A percentile compares a stretch with the other conserved stretches of the same genome.
These are phyloP conservation scores for Achatina immaculata DNA, from an alignment of 1,140 invertebrate species.

Conservation along the genomic window DNA sequence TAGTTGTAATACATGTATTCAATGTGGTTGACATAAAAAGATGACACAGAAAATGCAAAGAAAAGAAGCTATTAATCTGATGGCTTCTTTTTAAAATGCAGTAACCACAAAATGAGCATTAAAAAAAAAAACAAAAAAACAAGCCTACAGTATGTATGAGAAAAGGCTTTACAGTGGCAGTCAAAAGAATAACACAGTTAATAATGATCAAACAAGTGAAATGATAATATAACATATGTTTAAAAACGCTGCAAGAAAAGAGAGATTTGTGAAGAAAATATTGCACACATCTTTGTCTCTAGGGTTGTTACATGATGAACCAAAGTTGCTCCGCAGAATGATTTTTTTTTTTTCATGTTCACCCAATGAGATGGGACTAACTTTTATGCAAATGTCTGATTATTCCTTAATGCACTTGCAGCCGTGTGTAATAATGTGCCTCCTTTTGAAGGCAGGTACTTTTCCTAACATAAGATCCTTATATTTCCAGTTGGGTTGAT, in stretches of 20 bases:
- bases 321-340: background rate
- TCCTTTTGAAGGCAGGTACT: too few species aligned
- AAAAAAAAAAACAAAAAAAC: too few species aligned
- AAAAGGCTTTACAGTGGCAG: conserved; percentile 8
- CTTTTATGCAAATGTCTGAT: too few species aligned
- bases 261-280: background rate
- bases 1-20: conserved; percentile 5
- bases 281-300: conserved; percentile 1
- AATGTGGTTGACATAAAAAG: background rate
- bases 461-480: too few species aligned
- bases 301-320: background rate
- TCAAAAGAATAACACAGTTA: background rate
- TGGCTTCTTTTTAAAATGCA: background rate
- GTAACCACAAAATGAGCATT: background rate
- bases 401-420: too few species aligned
- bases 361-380: too few species aligned
- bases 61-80: background rate
- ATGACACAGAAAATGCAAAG: background rate
- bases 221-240: background rate
- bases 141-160: background rate
- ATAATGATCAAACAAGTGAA: background rate
- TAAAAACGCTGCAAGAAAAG: background rate
- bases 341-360: too few species aligned
- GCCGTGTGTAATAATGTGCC: too few species aligned
- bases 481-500: too few species aligned